Base-by-base conservation (phyloP, 2,797 vertebrate species). In the Channallabes apus region DNA sequence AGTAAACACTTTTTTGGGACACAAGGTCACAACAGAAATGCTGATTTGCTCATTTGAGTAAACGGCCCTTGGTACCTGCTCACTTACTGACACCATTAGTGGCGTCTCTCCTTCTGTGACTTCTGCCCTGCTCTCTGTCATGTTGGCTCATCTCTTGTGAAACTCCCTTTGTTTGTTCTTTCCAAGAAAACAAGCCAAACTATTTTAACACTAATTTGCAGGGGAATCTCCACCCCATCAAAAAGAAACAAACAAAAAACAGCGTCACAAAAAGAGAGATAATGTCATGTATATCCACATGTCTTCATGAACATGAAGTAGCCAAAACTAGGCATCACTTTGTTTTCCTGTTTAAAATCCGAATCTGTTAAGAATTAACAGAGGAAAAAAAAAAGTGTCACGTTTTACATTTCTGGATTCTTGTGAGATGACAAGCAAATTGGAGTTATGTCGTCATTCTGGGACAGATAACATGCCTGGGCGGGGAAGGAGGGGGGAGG, bases 21-120 rank as follows among this genome's bases (percentile, higher is more conserved):
- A 91, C 91, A 93, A 91, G 92, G 92, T 93, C 91, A 92, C 86
- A 92, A n/a, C 87, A 83, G 88, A 88, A 88, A 90, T 88, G 88
- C 83, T 78, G 29, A 86, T 92, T 90, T 90, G 90, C 90, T 91
- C 89, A 90, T 87, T 89, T 81, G 58, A 75, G 59, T 62, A 83
- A 76, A 59, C 5, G 61, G 58, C 38, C 69, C 79, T 76, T 71
- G 65, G 65, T 72, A 75, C 27, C 69, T 12, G 29, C 71, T 62
- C 82, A 9, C 68, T 82, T 73, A 32, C 24, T 82, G 41, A 73
- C 79, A 87, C 87, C 89, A 86, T 90, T 79, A 61, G 38, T 51
- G 56, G 89, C 86, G 91, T 90, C 89, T 87, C 91, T 89, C 89
- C 91, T 89, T 90, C 87, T 7, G 83, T 86, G 62, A 89, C 71